Conservation (phyloP, 2,888 invertebrate genomes). For the Luperina testacea region DNA sequence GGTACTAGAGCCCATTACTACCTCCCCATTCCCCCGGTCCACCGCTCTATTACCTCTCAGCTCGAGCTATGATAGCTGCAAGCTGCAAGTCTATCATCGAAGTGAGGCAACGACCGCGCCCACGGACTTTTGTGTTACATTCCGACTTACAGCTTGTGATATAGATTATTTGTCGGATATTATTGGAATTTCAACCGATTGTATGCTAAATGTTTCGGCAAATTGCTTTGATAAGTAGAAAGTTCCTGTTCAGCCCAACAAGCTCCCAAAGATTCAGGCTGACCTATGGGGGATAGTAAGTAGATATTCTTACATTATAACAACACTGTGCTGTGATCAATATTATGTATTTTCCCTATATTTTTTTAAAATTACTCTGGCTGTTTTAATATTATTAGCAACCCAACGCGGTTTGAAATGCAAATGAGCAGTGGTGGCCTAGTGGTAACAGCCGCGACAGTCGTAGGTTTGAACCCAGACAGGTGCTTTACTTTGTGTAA, state of each 20-base stretch:
- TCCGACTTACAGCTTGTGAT: conserved; percentile 57
- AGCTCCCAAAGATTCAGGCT: background rate
- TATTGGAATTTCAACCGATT: conserved; percentile 48
- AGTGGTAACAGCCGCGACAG: too few relatives aligned
- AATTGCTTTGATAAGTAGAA: background rate
- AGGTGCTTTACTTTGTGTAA: too few relatives aligned
- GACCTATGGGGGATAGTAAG: background rate
- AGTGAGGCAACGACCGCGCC: conserved; percentile 59
- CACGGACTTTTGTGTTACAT: conserved; percentile 56
- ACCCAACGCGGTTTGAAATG: background rate
- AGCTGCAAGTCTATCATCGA: conserved; percentile 42
- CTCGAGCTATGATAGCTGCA: conserved; percentile 2
- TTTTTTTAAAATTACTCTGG: background rate
- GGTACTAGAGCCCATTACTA: background rate
- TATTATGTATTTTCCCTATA: background rate
- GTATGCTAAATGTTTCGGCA: conserved; percentile 21
- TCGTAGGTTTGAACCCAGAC: too few relatives aligned
- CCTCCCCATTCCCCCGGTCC: background rate
- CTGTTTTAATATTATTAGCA: background rate
- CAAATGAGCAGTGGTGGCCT: too few relatives aligned
- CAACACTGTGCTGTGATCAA: background rate
- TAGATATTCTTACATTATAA: background rate
- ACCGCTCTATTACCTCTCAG: conserved; percentile 5
- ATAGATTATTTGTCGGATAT: conserved; percentile 48
- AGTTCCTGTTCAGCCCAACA: background rate